Evolutionary conservation across 2,797 vertebrate genomes (phyloP).

Genomic region (Allobates femoralis): DNA sequence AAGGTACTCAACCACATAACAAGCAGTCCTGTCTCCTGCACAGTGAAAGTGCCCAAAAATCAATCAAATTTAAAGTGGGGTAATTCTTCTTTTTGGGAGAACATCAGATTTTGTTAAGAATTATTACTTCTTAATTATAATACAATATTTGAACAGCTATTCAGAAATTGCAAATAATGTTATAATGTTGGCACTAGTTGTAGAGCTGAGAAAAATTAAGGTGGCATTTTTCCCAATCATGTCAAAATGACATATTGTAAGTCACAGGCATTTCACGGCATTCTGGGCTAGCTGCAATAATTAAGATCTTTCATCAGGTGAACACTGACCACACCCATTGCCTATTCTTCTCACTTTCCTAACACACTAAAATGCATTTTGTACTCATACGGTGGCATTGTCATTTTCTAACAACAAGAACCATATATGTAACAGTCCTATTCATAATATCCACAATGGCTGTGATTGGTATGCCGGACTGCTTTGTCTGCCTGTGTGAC

Average conservation of each 20-base stretch:
- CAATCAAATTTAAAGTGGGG: not conserved
- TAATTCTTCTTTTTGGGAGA: not conserved
- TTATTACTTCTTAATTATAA: not conserved
- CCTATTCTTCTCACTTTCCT: not conserved
- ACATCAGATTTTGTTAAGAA: not conserved
- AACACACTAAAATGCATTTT: not conserved
- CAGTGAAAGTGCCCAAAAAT: not conserved
- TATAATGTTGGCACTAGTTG: not conserved
- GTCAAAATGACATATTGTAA: not conserved
- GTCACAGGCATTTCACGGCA: not conserved
- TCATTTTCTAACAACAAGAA: not conserved
- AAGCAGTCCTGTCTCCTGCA: not conserved
- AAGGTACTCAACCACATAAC: not conserved
- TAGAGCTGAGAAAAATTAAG: not conserved
- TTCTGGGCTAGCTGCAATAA: not conserved
- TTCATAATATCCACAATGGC: constrained; percentile 67
- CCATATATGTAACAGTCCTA: constrained; percentile 63
- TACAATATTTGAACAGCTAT: not conserved
- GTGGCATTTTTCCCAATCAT: not conserved
- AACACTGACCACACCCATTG: not conserved
- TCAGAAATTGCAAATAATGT: not conserved
- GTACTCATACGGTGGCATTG: not conserved
- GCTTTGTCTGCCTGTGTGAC: constrained; percentile 67
- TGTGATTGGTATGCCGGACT: constrained; percentile 69
- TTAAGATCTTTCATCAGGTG: not conserved